These are phyloP conservation scores for Chloroceryle inda DNA, from an alignment of 2,797 vertebrate species.

Conservation along the genomic window DNA sequence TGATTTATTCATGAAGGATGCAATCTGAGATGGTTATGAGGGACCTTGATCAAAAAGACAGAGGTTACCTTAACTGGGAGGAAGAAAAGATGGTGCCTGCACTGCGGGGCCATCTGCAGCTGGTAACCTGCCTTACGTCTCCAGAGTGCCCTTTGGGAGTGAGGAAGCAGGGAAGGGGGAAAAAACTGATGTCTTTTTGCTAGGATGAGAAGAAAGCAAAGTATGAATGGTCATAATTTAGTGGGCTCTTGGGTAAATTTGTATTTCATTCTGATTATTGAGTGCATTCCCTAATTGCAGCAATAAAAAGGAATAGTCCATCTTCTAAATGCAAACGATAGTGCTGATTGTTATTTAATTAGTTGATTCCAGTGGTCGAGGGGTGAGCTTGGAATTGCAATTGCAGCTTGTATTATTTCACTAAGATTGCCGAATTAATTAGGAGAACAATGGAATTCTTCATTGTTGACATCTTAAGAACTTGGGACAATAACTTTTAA, in stretches of 20 bases:
- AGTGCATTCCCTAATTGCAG: conserved; percentile 79
- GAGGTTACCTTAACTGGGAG: not conserved
- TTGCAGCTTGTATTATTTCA: conserved; percentile 77
- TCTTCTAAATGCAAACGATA: conserved; percentile 74
- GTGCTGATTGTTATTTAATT: conserved; percentile 83
- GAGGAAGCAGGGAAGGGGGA: not conserved
- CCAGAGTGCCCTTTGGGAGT: conserved; percentile 15
- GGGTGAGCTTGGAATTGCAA: conserved; percentile 80
- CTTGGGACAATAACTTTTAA: conserved; percentile 64
- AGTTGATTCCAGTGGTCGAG: conserved; percentile 80
- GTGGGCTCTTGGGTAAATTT: conserved; percentile 78
- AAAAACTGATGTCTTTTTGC: not conserved
- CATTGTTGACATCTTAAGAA: conserved; percentile 71
- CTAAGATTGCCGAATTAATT: conserved; percentile 79
- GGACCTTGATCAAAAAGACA: not conserved
- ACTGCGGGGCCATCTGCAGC: not conserved
- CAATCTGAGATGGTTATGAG: not conserved
- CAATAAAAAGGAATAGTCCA: conserved; percentile 79
- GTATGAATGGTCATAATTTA: conserved; percentile 78
- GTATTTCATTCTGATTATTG: conserved; percentile 80
- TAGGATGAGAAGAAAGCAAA: conserved; percentile 62
- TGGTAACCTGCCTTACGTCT: not conserved
- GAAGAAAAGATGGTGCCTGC: not conserved
- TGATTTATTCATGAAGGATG: not conserved
- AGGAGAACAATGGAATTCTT: conserved; percentile 76